These are phyloP conservation scores for Isichthys henryi DNA, from an alignment of 2,113 vertebrate species.

Conservation along the genomic window DNA sequence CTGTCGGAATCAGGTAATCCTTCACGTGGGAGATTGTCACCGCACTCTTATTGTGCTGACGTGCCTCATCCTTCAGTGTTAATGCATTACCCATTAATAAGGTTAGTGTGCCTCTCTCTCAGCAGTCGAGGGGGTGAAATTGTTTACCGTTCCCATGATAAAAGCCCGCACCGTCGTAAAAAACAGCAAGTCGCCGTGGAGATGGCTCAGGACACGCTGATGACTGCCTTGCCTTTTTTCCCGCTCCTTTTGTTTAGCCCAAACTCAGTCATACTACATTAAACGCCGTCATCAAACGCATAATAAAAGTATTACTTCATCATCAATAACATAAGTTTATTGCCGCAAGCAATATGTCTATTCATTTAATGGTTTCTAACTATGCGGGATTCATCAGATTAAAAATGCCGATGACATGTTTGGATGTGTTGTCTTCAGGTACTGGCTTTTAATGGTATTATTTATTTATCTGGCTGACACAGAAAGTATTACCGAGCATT, in stretches of 20 bases:
- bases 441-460: neutral
- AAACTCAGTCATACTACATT: neutral
- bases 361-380: neutral
- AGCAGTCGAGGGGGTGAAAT: neutral
- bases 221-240: neutral
- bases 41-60: neutral
- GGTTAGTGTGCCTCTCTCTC: neutral
- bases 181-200: neutral
- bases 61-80: slow-evolving; percentile 7
- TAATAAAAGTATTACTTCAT: slow-evolving; percentile 12
- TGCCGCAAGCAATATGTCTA: neutral
- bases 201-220: neutral
- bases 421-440: neutral
- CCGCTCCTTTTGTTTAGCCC: neutral
- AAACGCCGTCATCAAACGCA: neutral
- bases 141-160: slow-evolving; percentile 2
- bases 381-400: neutral
- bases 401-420: neutral
- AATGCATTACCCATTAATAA: slow-evolving; percentile 15
- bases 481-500: neutral
- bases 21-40: neutral
- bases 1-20: slow-evolving; percentile 1
- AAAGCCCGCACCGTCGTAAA: neutral
- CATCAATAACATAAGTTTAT: neutral
- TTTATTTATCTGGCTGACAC: neutral